Conservation (phyloP, 1,140 invertebrate genomes). For the Agraylea sexmaculata region DNA sequence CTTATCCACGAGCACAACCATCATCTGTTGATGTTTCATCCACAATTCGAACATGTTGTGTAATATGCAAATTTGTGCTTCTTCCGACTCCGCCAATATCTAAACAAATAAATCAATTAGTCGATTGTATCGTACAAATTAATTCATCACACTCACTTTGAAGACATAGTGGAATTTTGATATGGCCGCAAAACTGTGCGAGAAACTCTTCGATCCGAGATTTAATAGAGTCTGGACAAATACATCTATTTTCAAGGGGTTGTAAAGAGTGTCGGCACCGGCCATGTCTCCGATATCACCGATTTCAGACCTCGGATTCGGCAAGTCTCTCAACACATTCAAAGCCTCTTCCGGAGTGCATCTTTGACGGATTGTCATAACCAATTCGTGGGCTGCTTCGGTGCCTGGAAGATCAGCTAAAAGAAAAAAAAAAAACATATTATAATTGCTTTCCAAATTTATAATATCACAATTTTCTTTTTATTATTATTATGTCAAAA, state of each 20-base stretch:
- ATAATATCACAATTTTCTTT: conserved; percentile 4
- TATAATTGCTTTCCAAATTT: background rate
- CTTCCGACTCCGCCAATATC: conserved; percentile 83
- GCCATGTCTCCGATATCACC: conserved; percentile 49
- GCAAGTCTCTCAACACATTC: conserved; percentile 77
- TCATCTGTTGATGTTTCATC: conserved; percentile 93
- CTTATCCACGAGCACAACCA: conserved; percentile 92
- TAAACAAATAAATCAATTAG: conserved; percentile 25
- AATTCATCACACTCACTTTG: conserved; percentile 46
- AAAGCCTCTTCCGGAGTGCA: conserved; percentile 84
- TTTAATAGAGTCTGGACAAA: conserved; percentile 92
- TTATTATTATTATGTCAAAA: conserved; percentile 1
- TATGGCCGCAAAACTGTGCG: conserved; percentile 94
- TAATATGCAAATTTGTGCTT: conserved; percentile 90
- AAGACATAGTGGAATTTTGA: conserved; percentile 94
- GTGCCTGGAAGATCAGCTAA: conserved; percentile 71
- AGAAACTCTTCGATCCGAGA: conserved; percentile 92
- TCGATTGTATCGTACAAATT: background rate
- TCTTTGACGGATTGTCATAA: conserved; percentile 75
- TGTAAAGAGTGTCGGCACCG: conserved; percentile 52
- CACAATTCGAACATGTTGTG: conserved; percentile 90
- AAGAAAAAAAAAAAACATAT: conserved; percentile 20
- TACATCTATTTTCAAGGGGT: conserved; percentile 90
- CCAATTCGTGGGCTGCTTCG: conserved; percentile 70
- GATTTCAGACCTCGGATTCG: conserved; percentile 59